Evolutionary conservation across 35 echinoderm and acorn worm species (phyloP), one percentile per base, ranked within the genome.

Genomic region (Apostichopus japonicus): DNA sequence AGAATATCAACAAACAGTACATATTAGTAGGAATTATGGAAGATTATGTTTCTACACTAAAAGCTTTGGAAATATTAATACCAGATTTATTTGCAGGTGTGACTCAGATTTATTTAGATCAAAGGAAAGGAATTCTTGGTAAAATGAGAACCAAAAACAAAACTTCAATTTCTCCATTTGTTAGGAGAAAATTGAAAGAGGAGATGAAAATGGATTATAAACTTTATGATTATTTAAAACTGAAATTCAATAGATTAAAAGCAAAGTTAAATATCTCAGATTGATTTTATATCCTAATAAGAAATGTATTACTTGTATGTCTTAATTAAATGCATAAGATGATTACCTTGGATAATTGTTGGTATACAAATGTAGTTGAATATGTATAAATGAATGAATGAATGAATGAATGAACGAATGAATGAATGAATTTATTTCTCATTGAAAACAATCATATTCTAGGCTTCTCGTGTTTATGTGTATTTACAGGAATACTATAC

Each of bases 131-230:
- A 4, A 78, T 91, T 56, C 15, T 91, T 52, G 53, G 27, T 9
- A 91, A 91, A 13, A 91, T 91, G 90, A 91, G 79, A 72, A 79
- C 90, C 24, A 91, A 79, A n/a, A 77, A 91, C 16, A 91, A 91
- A 91, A 91, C 72, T 1, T 23, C 15, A 58, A 53, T 91, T n/a
- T 91, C 90, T 6, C 6, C 19, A 8, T 17, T 24, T 19, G 76
- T 72, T 5, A 33, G 90, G 14, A 79, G 55, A 52, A 55, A 44
- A 6, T 59, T 91, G 52, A 91, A 61, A 21, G 52, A 23, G 51
- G 44, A 56, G n/a, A 78, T 91, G 90, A 6, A 16, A 23, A 5
- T 15, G 6, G 90, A 91, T 56, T 91, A 91, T 55, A 78, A 78
- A 23, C 73, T 91, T 59, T 91, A 78, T 23, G 58, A 91, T 58